phyloP scores from a whole-genome alignment of 2,888 invertebrate species.

The Cheilosia vernalis region DNA sequence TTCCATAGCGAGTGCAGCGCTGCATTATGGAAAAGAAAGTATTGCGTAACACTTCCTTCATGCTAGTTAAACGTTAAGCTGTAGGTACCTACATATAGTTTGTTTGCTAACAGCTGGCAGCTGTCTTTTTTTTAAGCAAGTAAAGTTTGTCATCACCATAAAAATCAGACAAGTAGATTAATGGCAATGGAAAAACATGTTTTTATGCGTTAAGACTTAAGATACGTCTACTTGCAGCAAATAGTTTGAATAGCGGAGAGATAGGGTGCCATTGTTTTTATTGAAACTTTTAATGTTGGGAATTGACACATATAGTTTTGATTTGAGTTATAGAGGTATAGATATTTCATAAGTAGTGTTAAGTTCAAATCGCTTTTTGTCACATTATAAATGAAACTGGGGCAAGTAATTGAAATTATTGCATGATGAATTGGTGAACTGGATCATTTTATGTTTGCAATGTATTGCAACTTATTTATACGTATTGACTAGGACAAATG shows the following conservation, averaged over 20 bases:
- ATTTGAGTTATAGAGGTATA: neutral
- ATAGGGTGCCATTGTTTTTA: constrained; percentile 29
- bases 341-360: constrained; percentile 36
- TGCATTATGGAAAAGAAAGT: constrained; percentile 58
- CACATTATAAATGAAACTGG: constrained; percentile 8
- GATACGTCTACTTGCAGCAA: neutral
- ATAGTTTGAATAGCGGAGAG: neutral
- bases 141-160: constrained; percentile 50
- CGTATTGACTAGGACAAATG: too few species aligned
- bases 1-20: constrained; percentile 15
- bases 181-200: constrained; percentile 22
- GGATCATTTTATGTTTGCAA: too few species aligned
- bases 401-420: constrained; percentile 44
- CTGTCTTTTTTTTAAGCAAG: constrained; percentile 31
- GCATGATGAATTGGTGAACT: neutral
- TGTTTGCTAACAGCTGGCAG: constrained; percentile 12
- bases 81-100: neutral
- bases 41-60: constrained; percentile 69
- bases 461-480: too few species aligned
- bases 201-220: constrained; percentile 27
- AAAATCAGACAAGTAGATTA: constrained; percentile 37
- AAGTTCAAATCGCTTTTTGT: constrained; percentile 42
- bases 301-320: constrained; percentile 39
- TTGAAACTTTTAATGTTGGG: constrained; percentile 33
- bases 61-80: constrained; percentile 45